Base-by-base conservation (phyloP, 2,888 invertebrate species). In the Eupithecia dodoneata region DNA sequence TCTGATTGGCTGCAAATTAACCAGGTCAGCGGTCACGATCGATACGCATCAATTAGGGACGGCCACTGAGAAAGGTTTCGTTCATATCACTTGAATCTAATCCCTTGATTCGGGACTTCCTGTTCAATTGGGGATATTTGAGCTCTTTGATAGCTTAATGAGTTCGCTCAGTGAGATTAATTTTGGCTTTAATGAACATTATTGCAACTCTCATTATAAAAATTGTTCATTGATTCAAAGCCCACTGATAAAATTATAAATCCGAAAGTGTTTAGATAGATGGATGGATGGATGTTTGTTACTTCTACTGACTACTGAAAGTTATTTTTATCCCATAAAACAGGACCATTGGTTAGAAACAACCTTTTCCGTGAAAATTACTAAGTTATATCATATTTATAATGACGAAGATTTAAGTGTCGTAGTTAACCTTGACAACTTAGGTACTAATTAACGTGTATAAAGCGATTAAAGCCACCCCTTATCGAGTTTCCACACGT, bases 1-100 rank as follows among this genome's bases (percentile, higher is more conserved):
- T 72, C 74, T 71, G 75, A 71, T 75, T 75, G 65, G 49, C 47
- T 69, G 12, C 71, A 47, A 69, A 72, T 75, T 30, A 63, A 79
- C 71, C 71, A 72, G 77, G 80, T 75, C 79, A 80, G 59, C 76
- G 65, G 72, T 70, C 66, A 18, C 45, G 76, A 81, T 81, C 80
- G 76, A 81, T 79, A 75, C 73, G 72, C 65, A 80, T 80, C 76
- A 75, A 73, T 79, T 75, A 75, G 74, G 73, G 75, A 72, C 47
- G 74, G 65, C 71, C 66, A 71, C 41, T 72, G 74, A 47, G 44
- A 79, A 76, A 77, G 74, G 81, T 49, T 78, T 73, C n/a, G n/a
- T 67, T 59, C n/a, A 49, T 42, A 67, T 74, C 15, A 66, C 47
- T 55, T 66, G 67, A 67, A 67, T 52, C 67, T 41, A 67, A 52